Base-by-base conservation (phyloP, 2,888 invertebrate species). In the Lithodes maja region DNA sequence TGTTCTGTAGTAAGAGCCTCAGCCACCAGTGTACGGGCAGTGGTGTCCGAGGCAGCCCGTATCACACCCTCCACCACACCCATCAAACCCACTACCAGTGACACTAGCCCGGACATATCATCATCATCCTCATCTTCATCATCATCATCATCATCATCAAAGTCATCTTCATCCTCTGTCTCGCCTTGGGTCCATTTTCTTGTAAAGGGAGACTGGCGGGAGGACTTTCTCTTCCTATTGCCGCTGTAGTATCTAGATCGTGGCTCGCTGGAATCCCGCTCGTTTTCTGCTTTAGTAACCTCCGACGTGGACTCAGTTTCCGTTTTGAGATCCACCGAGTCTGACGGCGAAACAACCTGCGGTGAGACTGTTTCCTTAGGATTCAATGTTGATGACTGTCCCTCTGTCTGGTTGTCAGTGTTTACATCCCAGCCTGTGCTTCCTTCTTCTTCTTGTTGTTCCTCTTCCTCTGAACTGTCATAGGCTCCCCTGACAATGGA, bases 1-100 rank as follows among this genome's bases (percentile, higher is more conserved):
- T 88, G 88, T 49, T 88, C 88, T 79, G 83, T 88, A 53, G 79
- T 55, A 3, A 88, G 52, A 2, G 88, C 88, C 33, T 88, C 88
- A 52, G 84, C 80, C 50, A 88, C 61, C 50, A 88, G 53, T 17
- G 88, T 88, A 50, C 84, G 54, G n/a, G 83, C 68, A 0, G 88
- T 81, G n/a, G 88, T 84, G 50, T 88, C 84, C 12, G 83, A 84
- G 7, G 88, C 78, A 61, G 79, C 79, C 2, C 79, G 78, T 52
- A 88, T 15, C 55, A 88, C 74, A 9, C 69, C 54, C 55, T 88
- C 83, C 74, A 88, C 55, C 71, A 83, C 71, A 15, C 83, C 88
- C 53, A 88, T n/a, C 53, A 88, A 75, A 5, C 88, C 88, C 50
- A 88, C 84, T 52, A 88, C 88, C 50, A 88, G 84, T 17, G 79